phyloP scores from a whole-genome alignment of 2,888 invertebrate species.

The Ypsolopha sequella region DNA sequence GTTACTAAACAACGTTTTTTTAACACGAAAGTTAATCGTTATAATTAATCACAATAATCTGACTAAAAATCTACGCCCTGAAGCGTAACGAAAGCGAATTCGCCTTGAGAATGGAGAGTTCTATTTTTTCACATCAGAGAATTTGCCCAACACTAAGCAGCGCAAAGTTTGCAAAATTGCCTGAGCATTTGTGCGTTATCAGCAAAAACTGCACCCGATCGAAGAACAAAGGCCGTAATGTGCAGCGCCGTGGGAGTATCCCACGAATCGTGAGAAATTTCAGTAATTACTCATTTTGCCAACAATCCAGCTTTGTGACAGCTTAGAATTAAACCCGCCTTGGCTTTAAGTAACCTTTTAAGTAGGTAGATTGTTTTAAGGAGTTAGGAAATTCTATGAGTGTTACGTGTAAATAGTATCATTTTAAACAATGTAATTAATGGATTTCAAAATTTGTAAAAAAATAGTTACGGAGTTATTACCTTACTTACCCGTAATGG shows the following conservation, averaged over 20 bases:
- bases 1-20: too few relatives aligned
- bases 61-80: constrained; percentile 37
- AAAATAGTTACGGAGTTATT: too few relatives aligned
- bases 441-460: too few relatives aligned
- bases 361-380: not conserved
- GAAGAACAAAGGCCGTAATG: constrained; percentile 18
- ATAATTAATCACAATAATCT: constrained; percentile 28
- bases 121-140: constrained; percentile 42
- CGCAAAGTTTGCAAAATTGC: constrained; percentile 21
- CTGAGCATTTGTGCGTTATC: constrained; percentile 30
- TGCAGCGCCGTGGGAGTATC: constrained; percentile 47
- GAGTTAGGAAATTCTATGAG: not conserved
- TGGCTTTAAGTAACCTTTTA: constrained; percentile 1
- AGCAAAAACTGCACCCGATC: constrained; percentile 43
- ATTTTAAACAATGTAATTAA: too few relatives aligned
- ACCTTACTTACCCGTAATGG: too few relatives aligned
- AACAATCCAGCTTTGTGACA: constrained; percentile 37
- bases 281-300: constrained; percentile 43
- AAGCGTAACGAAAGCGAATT: constrained; percentile 38
- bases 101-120: constrained; percentile 54
- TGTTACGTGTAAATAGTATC: too few relatives aligned
- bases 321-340: constrained; percentile 13
- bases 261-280: constrained; percentile 36
- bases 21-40: constrained; percentile 10
- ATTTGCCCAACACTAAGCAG: constrained; percentile 33